Conservation (phyloP, 2,888 invertebrate genomes). For the Drosophila tripunctata region DNA sequence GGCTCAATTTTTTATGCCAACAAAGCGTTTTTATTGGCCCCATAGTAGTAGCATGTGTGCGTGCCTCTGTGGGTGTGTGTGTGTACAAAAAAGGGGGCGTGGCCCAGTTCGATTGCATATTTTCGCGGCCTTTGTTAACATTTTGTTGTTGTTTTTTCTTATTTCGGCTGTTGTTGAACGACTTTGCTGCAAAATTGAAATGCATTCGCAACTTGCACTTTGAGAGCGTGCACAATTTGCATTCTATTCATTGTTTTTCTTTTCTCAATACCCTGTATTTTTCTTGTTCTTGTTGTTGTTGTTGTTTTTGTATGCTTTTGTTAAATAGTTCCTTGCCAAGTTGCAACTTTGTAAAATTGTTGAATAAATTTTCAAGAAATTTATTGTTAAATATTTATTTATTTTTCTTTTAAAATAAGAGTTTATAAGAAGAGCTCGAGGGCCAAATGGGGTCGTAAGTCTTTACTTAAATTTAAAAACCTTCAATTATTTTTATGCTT, state of each 20-base stretch:
- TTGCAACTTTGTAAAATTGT: neutral
- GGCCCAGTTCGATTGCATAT: conserved; percentile 45
- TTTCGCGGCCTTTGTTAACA: conserved; percentile 68
- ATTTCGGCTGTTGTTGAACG: conserved; percentile 2
- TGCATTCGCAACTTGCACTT: conserved; percentile 61
- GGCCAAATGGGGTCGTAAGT: too few species aligned
- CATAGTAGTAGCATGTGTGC: neutral
- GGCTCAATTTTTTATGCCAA: conserved; percentile 67
- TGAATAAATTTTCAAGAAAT: neutral
- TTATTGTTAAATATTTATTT: neutral
- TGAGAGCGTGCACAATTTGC: conserved; percentile 49
- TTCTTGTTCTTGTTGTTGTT: conserved; percentile 5
- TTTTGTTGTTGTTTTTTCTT: conserved; percentile 11
- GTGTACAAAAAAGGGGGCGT: conserved; percentile 12
- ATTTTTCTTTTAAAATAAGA: neutral
- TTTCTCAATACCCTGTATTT: conserved; percentile 6
- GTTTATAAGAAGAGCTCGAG: too few species aligned
- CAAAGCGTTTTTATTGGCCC: conserved; percentile 68
- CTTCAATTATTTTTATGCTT: too few species aligned
- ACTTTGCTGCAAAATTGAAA: conserved; percentile 61
- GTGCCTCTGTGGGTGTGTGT: conserved; percentile 3
- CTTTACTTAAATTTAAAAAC: too few species aligned
- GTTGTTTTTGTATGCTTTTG: conserved; percentile 16
- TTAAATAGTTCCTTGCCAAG: neutral
- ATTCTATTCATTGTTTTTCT: too few species aligned